A percentile compares a stretch with the other conserved stretches of the same genome.
Evolutionary conservation across 2,113 vertebrate genomes (phyloP).

Genomic region (Rallus limicola): DNA sequence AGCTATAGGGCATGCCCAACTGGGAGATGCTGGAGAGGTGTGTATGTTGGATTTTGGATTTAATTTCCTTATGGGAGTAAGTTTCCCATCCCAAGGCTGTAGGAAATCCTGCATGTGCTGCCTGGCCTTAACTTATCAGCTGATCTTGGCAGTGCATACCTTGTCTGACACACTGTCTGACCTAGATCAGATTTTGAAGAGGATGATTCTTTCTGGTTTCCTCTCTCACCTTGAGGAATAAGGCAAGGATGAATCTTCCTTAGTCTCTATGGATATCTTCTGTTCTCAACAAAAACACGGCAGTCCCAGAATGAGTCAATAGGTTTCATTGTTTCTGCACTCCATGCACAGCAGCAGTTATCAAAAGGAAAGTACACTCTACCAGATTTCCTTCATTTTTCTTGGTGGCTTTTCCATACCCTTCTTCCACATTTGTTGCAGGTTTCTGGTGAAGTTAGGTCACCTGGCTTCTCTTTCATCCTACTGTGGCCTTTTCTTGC

Average conservation of each 20-base stretch:
- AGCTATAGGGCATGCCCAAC: neutral
- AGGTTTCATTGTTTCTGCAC: neutral
- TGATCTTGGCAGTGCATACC: neutral
- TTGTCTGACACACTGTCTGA: neutral
- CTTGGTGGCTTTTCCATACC: neutral
- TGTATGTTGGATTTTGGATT: neutral
- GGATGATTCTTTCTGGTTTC: neutral
- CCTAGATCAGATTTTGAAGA: neutral
- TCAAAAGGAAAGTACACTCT: neutral
- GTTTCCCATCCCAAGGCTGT: neutral
- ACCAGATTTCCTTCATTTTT: neutral
- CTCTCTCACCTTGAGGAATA: neutral
- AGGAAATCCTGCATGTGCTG: neutral
- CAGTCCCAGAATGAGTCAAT: rapidly evolving
- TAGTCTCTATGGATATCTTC: neutral
- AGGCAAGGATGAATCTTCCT: neutral
- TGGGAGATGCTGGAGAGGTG: neutral
- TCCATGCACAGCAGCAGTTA: neutral
- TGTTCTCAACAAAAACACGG: neutral
- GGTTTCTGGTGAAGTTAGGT: neutral
- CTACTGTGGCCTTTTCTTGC: neutral
- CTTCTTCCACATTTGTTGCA: neutral
- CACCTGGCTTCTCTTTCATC: neutral
- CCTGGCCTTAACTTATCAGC: neutral
- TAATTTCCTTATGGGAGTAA: neutral